Conservation (phyloP, 2,113 vertebrate species). For the Hypomesus transpacificus region DNA sequence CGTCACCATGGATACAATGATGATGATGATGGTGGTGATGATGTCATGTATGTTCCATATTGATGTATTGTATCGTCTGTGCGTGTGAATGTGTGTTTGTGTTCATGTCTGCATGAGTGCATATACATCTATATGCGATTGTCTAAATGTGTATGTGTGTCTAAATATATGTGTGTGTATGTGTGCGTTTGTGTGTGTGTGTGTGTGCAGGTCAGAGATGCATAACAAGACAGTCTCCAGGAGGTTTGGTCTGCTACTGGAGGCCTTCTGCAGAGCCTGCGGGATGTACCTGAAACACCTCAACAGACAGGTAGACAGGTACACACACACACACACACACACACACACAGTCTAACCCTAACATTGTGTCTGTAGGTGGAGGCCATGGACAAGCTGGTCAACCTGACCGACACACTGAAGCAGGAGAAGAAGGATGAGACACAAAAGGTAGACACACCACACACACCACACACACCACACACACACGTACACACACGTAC, state of each 20-base stretch:
- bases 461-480: background rate
- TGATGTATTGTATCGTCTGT: background rate
- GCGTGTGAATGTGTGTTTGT: background rate
- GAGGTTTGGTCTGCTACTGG: constrained; percentile 64
- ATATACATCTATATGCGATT: background rate
- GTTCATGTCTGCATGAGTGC: background rate
- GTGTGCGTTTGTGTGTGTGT: background rate
- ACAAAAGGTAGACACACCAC: constrained; percentile 63
- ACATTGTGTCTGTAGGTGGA: constrained; percentile 60
- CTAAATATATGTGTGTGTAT: background rate
- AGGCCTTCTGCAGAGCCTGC: constrained; percentile 65
- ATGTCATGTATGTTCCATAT: background rate
- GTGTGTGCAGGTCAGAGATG: constrained; percentile 59
- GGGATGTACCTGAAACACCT: constrained; percentile 70
- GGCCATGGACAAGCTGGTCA: constrained; percentile 79
- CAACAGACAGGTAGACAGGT: constrained; percentile 35
- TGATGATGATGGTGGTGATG: background rate
- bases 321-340: constrained; percentile 24
- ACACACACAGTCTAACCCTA: background rate
- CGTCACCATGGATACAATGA: constrained; percentile 14
- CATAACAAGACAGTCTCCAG: constrained; percentile 66
- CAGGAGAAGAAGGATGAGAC: constrained; percentile 79
- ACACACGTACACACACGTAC: background rate
- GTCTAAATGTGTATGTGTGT: background rate
- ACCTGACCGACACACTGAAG: constrained; percentile 74